These are phyloP conservation scores for Vanacampus margaritifer DNA, from an alignment of 2,113 vertebrate genomes.

Conservation along the genomic window DNA sequence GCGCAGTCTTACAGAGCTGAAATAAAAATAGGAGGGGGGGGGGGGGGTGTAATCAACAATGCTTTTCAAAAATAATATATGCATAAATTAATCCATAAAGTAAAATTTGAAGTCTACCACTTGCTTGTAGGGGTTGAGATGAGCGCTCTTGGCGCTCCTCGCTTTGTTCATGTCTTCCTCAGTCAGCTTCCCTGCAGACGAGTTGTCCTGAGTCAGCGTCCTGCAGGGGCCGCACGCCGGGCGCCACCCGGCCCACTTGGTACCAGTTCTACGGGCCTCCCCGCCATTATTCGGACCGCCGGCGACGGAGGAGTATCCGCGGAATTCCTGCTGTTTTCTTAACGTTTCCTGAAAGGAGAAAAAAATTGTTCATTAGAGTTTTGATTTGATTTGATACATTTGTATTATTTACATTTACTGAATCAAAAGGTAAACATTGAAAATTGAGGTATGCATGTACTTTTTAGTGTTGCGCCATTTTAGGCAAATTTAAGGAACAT, in stretches of 20 bases:
- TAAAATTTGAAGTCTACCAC: slow-evolving; percentile 73
- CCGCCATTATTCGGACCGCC: neutral
- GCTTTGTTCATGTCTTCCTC: slow-evolving; percentile 95
- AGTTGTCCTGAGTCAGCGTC: slow-evolving; percentile 77
- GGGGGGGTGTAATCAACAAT: too few species aligned
- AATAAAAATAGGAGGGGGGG: too few species aligned
- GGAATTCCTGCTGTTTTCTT: slow-evolving; percentile 6
- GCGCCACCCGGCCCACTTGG: slow-evolving; percentile 10
- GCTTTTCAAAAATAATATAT: neutral
- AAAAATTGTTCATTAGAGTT: neutral
- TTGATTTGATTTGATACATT: too few species aligned
- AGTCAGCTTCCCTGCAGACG: slow-evolving; percentile 84
- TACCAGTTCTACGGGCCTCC: neutral
- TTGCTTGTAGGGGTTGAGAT: slow-evolving; percentile 89
- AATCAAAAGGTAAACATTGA: neutral
- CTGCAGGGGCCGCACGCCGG: slow-evolving; percentile 48
- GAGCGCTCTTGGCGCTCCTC: slow-evolving; percentile 81
- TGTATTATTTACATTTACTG: too few species aligned
- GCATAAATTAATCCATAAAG: neutral
- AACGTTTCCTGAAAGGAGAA: slow-evolving; percentile 15
- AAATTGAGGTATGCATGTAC: too few species aligned
- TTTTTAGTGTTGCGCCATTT: too few species aligned
- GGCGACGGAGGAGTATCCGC: slow-evolving; percentile 19
- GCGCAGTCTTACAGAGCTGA: slow-evolving; percentile 89
- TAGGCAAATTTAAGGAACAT: too few species aligned